Evolutionary conservation across 2,113 vertebrate species (phyloP).

Genomic region (Brachypteracias leptosomus): DNA sequence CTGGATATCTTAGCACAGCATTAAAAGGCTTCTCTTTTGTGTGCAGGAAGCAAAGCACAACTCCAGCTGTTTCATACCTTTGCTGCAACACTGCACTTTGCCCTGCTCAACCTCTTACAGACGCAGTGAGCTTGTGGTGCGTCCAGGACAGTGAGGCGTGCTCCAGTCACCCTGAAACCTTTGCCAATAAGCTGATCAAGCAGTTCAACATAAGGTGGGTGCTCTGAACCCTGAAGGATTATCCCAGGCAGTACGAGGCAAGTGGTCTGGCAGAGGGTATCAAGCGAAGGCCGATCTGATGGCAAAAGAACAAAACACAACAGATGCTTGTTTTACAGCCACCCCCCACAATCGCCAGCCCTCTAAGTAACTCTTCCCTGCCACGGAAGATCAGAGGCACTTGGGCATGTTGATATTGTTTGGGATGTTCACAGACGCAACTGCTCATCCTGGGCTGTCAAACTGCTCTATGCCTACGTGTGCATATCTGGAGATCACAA

Average conservation of each 20-base stretch:
- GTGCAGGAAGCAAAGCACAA: neutral
- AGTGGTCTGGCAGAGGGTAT: slow-evolving; percentile 69
- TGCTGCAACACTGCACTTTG: neutral
- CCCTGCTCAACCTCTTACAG: slow-evolving; percentile 13
- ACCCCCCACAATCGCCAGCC: neutral
- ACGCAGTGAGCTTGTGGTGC: slow-evolving; percentile 35
- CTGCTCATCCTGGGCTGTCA: neutral
- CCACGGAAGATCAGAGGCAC: neutral
- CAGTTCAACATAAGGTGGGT: slow-evolving; percentile 48
- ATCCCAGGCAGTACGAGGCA: slow-evolving; percentile 70
- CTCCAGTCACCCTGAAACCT: slow-evolving; percentile 72
- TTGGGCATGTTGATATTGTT: accelerated
- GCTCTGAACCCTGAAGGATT: slow-evolving; percentile 9
- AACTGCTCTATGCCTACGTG: neutral
- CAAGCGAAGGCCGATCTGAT: neutral
- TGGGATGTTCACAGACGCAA: neutral
- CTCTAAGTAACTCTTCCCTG: neutral
- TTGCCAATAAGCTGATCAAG: slow-evolving; percentile 57
- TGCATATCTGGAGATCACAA: neutral
- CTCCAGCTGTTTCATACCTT: slow-evolving; percentile 23
- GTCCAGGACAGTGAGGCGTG: slow-evolving; percentile 55
- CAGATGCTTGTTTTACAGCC: neutral
- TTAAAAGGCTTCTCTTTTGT: neutral
- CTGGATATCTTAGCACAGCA: neutral
- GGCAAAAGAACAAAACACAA: neutral